A percentile compares a stretch with the other conserved stretches of the same genome.
Evolutionary conservation across 2,113 vertebrate species (phyloP).

Genomic region (Platichthys flesus): DNA sequence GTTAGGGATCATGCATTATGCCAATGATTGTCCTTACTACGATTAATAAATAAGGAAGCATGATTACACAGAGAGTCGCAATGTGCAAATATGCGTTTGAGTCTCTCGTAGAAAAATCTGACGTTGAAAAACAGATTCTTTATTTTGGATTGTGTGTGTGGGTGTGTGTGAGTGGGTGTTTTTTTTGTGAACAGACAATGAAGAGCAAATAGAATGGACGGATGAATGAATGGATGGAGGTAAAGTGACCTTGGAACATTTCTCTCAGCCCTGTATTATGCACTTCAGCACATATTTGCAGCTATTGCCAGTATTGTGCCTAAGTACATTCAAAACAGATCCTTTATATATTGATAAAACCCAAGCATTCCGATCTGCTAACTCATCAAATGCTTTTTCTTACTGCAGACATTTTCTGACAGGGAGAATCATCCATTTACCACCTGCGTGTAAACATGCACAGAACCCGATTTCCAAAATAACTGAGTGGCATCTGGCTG

Average conservation of each 20-base stretch:
- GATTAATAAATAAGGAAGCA: too few species aligned
- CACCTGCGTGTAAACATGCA: constrained; percentile 14
- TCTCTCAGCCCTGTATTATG: not conserved
- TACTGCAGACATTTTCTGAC: constrained; percentile 5
- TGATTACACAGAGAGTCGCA: too few species aligned
- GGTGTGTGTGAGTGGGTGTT: too few species aligned
- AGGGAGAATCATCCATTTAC: constrained; percentile 19
- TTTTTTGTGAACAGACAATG: not conserved
- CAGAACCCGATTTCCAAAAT: constrained; percentile 9
- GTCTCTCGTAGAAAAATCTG: too few species aligned
- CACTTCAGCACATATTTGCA: not conserved
- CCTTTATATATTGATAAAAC: constrained; percentile 21
- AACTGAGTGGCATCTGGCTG: constrained; percentile 45
- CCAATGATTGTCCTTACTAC: too few species aligned
- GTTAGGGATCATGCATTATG: not conserved
- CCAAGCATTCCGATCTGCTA: not conserved
- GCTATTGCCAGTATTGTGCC: not conserved
- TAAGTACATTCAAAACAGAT: not conserved
- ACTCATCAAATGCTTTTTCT: not conserved
- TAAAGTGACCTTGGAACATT: not conserved
- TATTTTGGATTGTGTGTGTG: too few species aligned
- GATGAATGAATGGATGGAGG: constrained; percentile 1
- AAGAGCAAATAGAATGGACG: not conserved
- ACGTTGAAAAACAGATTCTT: too few species aligned
- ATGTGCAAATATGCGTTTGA: too few species aligned